Percentiles rank a stretch among this genome's conserved stretches.
Evolutionary conservation across 2,888 invertebrate genomes (phyloP).

Genomic region (Drymonia ruficornis): DNA sequence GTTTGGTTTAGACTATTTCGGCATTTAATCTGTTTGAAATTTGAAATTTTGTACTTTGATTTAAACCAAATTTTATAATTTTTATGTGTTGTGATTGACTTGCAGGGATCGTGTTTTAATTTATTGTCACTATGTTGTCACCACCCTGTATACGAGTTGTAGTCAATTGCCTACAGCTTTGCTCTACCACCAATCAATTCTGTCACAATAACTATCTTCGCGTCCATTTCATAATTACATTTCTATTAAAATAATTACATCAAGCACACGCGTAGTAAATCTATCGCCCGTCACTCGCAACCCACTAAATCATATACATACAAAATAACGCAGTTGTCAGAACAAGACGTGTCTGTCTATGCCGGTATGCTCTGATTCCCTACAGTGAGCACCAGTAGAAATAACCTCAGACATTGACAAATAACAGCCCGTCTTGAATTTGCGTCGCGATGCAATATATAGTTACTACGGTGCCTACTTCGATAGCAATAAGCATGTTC

Average conservation of each 20-base stretch:
- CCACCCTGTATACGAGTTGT: too few species aligned
- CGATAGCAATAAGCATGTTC: conserved; percentile 15
- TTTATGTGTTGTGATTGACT: too few species aligned
- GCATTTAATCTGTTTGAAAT: too few species aligned
- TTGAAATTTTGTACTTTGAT: too few species aligned
- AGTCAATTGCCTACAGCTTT: too few species aligned
- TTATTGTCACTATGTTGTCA: too few species aligned
- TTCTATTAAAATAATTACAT: conserved; percentile 14
- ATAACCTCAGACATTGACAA: conserved; percentile 58
- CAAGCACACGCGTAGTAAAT: conserved; percentile 23
- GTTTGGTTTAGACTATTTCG: too few species aligned
- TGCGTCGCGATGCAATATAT: conserved; percentile 42
- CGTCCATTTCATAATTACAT: background rate
- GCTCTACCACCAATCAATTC: too few species aligned
- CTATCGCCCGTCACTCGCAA: conserved; percentile 30
- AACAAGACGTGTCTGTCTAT: conserved; percentile 37
- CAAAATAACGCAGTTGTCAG: conserved; percentile 42
- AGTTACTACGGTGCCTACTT: conserved; percentile 6
- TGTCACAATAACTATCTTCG: background rate
- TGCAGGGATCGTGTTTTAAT: too few species aligned
- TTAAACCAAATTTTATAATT: too few species aligned
- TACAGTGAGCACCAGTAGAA: conserved; percentile 49
- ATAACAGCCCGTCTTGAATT: conserved; percentile 51
- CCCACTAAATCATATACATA: conserved; percentile 40
- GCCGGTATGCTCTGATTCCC: conserved; percentile 50